These are phyloP conservation scores for Phalacrocorax pelagicus DNA, from an alignment of 2,113 vertebrate species.

Conservation along the genomic window DNA sequence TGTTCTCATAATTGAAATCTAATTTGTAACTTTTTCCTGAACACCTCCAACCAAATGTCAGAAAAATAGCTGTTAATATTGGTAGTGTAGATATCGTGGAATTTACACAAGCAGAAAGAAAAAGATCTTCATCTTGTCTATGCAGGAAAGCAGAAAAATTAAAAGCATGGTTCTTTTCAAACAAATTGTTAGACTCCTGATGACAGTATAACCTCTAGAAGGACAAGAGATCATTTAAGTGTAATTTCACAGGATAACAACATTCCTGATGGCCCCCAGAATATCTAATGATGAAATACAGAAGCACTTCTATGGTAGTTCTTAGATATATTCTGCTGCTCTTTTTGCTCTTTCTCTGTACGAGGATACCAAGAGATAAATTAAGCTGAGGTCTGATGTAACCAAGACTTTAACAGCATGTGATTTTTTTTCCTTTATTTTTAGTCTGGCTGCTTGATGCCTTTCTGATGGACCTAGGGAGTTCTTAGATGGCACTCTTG, in stretches of 20 bases:
- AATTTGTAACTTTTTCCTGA: not conserved
- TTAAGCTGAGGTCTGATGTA: not conserved
- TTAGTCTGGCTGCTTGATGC: not conserved
- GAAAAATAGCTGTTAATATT: constrained; percentile 2
- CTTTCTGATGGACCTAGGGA: not conserved
- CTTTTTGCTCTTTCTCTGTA: not conserved
- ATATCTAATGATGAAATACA: not conserved
- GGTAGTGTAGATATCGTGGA: not conserved
- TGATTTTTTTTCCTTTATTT: not conserved
- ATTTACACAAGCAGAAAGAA: not conserved
- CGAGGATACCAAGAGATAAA: not conserved
- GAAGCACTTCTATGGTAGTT: not conserved
- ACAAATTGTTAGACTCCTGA: not conserved
- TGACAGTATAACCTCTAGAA: not conserved
- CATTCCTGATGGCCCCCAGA: not conserved
- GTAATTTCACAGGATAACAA: not conserved
- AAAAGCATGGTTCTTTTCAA: not conserved
- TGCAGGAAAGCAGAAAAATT: not conserved
- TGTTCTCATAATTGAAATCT: not conserved
- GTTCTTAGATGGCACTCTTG: not conserved
- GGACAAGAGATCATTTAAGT: not conserved
- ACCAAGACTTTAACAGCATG: not conserved
- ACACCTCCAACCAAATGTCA: not conserved
- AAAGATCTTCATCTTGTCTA: not conserved
- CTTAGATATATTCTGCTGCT: not conserved